phyloP scores from a whole-genome alignment of 1,140 invertebrate genomes.

The Choristoneura fumiferana region DNA sequence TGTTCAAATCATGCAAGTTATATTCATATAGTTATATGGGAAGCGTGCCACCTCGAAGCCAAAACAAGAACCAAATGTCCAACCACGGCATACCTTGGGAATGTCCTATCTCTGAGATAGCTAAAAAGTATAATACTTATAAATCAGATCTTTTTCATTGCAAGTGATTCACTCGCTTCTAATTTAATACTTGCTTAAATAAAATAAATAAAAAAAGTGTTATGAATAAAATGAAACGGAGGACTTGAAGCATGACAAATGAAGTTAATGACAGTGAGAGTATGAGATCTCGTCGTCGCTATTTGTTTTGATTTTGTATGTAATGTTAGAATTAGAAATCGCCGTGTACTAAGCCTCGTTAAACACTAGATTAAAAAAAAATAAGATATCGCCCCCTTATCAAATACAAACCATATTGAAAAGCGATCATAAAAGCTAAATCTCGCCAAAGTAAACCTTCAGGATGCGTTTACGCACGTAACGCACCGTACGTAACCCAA shows the following conservation, averaged over 20 bases:
- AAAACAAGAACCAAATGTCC: constrained; percentile 54
- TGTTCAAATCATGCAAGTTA: constrained; percentile 54
- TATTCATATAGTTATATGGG: constrained; percentile 30
- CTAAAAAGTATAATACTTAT: constrained; percentile 75
- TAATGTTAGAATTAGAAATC: no score
- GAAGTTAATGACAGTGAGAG: not conserved
- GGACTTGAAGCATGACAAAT: not conserved
- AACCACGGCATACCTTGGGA: constrained; percentile 87
- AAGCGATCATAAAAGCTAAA: no score
- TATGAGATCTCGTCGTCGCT: not conserved
- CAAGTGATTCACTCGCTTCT: not conserved
- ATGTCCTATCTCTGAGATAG: constrained; percentile 93
- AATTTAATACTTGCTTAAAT: not conserved
- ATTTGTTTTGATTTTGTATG: no score
- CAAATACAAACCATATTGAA: no score
- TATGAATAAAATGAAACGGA: not conserved
- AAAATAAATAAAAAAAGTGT: not conserved
- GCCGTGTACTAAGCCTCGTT: no score
- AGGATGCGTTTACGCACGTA: no score
- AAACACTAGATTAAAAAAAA: no score
- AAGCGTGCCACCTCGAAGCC: constrained; percentile 69
- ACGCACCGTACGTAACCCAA: no score
- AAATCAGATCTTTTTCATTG: constrained; percentile 1
- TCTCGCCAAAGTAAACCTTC: no score
- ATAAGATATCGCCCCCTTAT: no score